A percentile compares a stretch with the other conserved stretches of the same genome.
phyloP scores from a whole-genome alignment of 2,888 invertebrate species.

The Meandrusa payeni region DNA sequence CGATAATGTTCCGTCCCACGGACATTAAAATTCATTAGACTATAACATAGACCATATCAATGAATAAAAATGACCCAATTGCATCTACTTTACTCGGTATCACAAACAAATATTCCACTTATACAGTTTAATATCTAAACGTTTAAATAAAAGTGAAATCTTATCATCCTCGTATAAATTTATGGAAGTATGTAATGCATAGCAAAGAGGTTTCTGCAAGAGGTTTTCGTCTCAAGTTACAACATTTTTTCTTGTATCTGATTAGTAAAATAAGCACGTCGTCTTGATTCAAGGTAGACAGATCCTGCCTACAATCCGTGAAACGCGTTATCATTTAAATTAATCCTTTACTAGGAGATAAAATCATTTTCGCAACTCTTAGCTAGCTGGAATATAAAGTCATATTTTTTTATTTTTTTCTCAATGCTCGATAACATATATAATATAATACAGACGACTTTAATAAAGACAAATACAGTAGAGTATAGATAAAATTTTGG shows the following conservation, averaged over 20 bases:
- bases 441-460: no score
- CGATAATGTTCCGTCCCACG: not conserved
- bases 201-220: constrained; percentile 9
- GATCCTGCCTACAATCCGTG: constrained; percentile 30
- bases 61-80: constrained; percentile 36
- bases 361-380: constrained; percentile 27
- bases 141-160: not conserved
- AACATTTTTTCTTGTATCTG: constrained; percentile 19
- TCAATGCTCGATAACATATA: no score
- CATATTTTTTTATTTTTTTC: no score
- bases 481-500: no score
- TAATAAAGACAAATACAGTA: no score
- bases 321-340: constrained; percentile 29
- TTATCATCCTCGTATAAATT: not conserved
- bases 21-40: constrained; percentile 30
- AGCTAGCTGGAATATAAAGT: not conserved
- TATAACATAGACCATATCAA: constrained; percentile 30
- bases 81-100: constrained; percentile 27
- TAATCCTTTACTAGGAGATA: not conserved
- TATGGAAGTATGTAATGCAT: constrained; percentile 13
- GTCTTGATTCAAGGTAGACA: constrained; percentile 28
- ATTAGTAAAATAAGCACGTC: constrained; percentile 41
- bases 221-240: constrained; percentile 5
- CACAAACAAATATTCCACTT: constrained; percentile 17
- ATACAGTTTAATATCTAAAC: constrained; percentile 3